Base-by-base conservation (phyloP, 2,113 vertebrate species). In the Ifrita kowaldi region DNA sequence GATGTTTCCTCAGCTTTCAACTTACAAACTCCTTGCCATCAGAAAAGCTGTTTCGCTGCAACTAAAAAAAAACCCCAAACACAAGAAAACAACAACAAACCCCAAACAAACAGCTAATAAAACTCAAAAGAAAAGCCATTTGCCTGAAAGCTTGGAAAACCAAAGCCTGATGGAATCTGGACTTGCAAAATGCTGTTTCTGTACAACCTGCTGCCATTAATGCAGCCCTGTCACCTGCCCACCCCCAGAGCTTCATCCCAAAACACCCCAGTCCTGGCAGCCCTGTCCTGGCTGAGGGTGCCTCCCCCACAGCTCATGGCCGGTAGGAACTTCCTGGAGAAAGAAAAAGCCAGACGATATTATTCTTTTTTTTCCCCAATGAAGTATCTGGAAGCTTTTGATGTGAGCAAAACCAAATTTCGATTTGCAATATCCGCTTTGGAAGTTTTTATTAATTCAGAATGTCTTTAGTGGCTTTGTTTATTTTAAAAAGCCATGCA, bases 351-450 rank as follows among this genome's bases (percentile, higher is more conserved):
- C 6, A 41, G 8, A 39, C 2, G 37, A 22, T 13, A 22, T 32
- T 21, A 4, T 14, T n/a, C 3, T 8, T 19, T 17, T 65, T 15
- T 7, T 16, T 5, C 4, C 3, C 4, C 27, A 64, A 3, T 7
- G 27, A 56, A 69, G 27, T 27, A 59, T 13, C 42, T 21, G 52
- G 8, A 90, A 71, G 13, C 4, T 88, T 90, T 53, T 73, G 7
- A 73, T 44, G 17, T 26, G 37, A 77, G n/a, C 22, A 26, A 77
- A 74, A 74, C 35, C 1, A 0, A 79, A 79, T 22, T 39, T 23
- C 59, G 42, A 68, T 75, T 24, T 56, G 11, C 41, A 71, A 7
- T 37, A 73, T 44, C 24, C n/a, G 8, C 37, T 84, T 68, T 59
- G 39, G n/a, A 94, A 65, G 39, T 9, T 46, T 74, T 74, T 17